Evolutionary conservation across 92 coral and sea anemone species (phyloP), one percentile per base, ranked within the genome.

Genomic region (Meandrina meandrites): DNA sequence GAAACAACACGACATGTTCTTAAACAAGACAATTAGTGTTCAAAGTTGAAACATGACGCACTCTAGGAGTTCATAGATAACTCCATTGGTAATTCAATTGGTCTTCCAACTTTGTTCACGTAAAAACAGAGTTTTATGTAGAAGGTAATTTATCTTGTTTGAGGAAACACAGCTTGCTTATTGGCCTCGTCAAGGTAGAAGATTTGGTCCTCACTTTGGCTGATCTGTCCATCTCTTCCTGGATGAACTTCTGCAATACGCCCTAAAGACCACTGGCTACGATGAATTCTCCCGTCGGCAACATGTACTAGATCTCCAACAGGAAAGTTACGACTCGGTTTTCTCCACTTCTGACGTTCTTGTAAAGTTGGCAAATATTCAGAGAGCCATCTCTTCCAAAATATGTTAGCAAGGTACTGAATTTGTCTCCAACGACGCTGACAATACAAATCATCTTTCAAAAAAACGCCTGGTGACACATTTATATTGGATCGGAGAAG

Each of bases 311-410:
- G 56, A 57, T 81, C 85, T 6, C 74, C 85, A 34, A 66, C 48
- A 18, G 85, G 28, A 68, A 86, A 77, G 47, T 69, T 78, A n/a
- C 60, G 75, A 30, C 28, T 17, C 9, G 60, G 82, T 19, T 51
- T 76, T 6, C n/a, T 40, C 88, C 75, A 86, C 22, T 62, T 86
- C 40, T 78, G 84, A 34, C 89, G 36, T 50, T 86, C 84, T 79
- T 79, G 84, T 0, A 86, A 72, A 35, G 68, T 67, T 5, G 89
- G 89, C 21, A 79, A 48, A 7, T 79, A 86, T 68, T 86, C 84
- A 27, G 70, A 75, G 8, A 68, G 21, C 89, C 89, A 86, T 67
- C 84, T 71, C 56, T 76, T 85, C 86, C 86, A 87, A 56, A 87
- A 87, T 57, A 87, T 45, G 45, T 54, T 81, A 17, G 51, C 60